These are phyloP conservation scores for Trochalopteron elliotii DNA, from an alignment of 2,113 vertebrate genomes.

Conservation along the genomic window DNA sequence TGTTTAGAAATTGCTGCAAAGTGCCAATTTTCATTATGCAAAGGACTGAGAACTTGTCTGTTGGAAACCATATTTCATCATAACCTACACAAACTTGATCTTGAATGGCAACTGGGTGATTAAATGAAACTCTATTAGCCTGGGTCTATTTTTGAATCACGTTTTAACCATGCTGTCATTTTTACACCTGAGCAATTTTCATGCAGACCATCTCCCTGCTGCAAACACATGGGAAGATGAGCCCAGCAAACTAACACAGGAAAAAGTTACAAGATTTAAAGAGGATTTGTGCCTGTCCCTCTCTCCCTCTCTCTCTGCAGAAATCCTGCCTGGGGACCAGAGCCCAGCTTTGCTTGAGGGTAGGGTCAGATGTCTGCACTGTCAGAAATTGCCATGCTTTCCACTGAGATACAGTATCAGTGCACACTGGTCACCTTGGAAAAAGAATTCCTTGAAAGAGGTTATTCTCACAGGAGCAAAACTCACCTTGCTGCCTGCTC, in stretches of 20 bases:
- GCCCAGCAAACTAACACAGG: neutral
- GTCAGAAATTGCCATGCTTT: neutral
- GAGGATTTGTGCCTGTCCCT: neutral
- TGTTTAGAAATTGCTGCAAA: slow-evolving; percentile 12
- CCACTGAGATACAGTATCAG: neutral
- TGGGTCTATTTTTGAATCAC: neutral
- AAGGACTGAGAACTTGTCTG: neutral
- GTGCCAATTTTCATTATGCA: neutral
- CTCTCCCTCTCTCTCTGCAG: neutral
- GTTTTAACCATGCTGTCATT: neutral
- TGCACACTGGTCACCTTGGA: slow-evolving; percentile 27
- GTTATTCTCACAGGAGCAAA: slow-evolving; percentile 6
- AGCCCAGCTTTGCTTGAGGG: neutral
- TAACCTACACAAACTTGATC: neutral
- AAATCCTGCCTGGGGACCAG: neutral
- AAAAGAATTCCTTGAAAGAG: slow-evolving; percentile 22
- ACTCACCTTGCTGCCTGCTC: neutral
- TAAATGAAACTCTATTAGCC: neutral
- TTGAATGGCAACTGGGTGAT: neutral
- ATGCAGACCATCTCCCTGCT: neutral
- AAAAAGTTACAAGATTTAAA: neutral
- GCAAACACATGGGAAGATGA: neutral
- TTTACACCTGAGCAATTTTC: neutral
- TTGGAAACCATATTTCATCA: slow-evolving; percentile 14
- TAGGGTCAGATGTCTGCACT: neutral